Percentiles rank a stretch among this genome's conserved stretches.
Conservation (phyloP, 2,113 vertebrate genomes). For the Atractosteus spatula region DNA sequence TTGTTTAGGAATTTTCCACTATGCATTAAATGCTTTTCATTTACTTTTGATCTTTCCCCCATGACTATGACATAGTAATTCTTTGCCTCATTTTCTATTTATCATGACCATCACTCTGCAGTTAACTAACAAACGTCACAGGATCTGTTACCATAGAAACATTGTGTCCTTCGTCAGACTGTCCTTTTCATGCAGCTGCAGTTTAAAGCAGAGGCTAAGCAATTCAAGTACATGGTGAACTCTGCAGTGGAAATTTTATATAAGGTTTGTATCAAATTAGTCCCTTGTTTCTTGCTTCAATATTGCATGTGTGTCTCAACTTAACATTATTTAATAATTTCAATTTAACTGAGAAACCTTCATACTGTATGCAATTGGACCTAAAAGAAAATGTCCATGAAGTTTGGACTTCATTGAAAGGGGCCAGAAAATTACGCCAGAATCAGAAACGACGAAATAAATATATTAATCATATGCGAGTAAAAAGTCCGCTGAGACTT, state of each 20-base stretch:
- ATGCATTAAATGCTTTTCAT: too few species aligned
- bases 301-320: too few species aligned
- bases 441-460: too few species aligned
- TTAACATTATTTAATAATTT: too few species aligned
- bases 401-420: too few species aligned
- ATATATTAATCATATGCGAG: too few species aligned
- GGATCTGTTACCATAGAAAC: conserved; percentile 19
- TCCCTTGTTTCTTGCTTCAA: neutral
- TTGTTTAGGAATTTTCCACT: too few species aligned
- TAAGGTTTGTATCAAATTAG: too few species aligned
- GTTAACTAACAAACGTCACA: neutral
- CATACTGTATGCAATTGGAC: neutral
- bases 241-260: neutral
- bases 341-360: neutral
- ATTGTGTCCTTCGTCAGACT: neutral
- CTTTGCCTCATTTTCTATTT: neutral
- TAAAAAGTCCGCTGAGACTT: neutral
- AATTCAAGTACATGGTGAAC: neutral
- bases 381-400: too few species aligned
- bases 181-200: neutral
- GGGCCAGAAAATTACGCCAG: too few species aligned
- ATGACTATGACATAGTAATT: too few species aligned
- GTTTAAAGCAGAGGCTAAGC: neutral
- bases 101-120: neutral
- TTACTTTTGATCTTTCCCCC: too few species aligned